These are phyloP conservation scores for Cotesia glomerata DNA, from an alignment of 1,140 invertebrate species.

Conservation along the genomic window DNA sequence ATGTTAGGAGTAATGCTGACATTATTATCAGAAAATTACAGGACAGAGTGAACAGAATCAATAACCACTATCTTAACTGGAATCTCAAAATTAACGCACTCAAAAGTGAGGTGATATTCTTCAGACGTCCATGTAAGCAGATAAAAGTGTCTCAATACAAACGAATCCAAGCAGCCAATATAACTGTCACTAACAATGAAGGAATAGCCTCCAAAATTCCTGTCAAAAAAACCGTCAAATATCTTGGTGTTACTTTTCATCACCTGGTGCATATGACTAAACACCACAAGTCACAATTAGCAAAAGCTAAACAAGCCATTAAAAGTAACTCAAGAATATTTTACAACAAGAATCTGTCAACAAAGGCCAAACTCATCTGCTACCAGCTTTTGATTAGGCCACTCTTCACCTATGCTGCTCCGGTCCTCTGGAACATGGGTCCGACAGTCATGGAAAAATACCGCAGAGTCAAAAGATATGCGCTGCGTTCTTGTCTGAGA, in stretches of 20 bases:
- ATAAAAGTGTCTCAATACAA: background rate
- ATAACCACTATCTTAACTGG: conserved; percentile 5
- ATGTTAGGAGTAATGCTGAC: background rate
- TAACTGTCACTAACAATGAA: background rate
- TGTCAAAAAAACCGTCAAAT: conserved; percentile 20
- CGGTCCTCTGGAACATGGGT: no score
- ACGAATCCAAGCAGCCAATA: conserved; percentile 8
- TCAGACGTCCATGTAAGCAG: conserved; percentile 11
- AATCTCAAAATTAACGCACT: conserved; percentile 3
- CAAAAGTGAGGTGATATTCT: conserved; percentile 17
- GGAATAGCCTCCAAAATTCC: background rate
- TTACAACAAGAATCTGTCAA: no score
- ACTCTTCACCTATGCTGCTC: no score
- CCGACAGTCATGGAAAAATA: no score
- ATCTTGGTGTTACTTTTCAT: conserved; percentile 16
- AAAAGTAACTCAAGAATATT: no score
- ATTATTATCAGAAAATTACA: background rate
- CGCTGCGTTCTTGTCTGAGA: no score
- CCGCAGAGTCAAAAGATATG: no score
- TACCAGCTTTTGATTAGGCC: no score
- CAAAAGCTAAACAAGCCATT: conserved; percentile 20
- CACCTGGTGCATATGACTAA: background rate
- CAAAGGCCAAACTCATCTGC: no score
- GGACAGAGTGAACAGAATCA: background rate
- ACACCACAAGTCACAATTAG: conserved; percentile 22